Conservation (phyloP, 2,888 invertebrate genomes). For the Boloria euphrosyne region DNA sequence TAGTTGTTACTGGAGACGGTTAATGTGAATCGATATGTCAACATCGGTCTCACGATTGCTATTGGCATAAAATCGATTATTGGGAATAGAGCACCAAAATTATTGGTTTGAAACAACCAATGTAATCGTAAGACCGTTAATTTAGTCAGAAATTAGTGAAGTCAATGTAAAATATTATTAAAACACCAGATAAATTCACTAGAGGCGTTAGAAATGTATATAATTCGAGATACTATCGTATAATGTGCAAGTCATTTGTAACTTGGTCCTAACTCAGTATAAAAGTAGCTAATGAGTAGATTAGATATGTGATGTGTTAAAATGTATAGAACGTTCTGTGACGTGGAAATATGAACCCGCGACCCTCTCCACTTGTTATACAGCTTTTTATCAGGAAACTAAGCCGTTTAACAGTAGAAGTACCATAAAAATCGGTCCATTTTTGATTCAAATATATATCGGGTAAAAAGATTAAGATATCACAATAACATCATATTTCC, state of each 20-base stretch:
- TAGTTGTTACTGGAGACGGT: conserved; percentile 7
- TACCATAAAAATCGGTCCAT: conserved; percentile 10
- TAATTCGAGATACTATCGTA: conserved; percentile 24
- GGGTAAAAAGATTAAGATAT: conserved; percentile 36
- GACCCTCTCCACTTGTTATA: neutral
- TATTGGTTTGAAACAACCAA: no score
- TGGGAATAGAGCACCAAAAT: neutral
- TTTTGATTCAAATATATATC: conserved; percentile 5
- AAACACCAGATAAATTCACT: conserved; percentile 19
- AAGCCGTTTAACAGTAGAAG: neutral
- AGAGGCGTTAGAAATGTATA: conserved; percentile 26
- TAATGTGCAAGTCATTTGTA: conserved; percentile 38
- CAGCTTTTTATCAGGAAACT: conserved; percentile 18
- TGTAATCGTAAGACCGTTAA: conserved; percentile 1
- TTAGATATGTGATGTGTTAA: conserved; percentile 78
- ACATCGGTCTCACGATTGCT: conserved; percentile 1
- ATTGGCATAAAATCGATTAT: conserved; percentile 10
- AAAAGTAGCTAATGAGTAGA: conserved; percentile 74
- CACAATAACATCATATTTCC: conserved; percentile 47
- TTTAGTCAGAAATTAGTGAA: conserved; percentile 7
- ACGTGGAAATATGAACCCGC: conserved; percentile 44
- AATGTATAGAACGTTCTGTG: conserved; percentile 53
- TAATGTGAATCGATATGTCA: conserved; percentile 10
- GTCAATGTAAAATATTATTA: conserved; percentile 14
- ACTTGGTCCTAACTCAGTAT: conserved; percentile 74